Evolutionary conservation across 2,888 invertebrate species (phyloP).

Genomic region (Ctenicera cuprea): DNA sequence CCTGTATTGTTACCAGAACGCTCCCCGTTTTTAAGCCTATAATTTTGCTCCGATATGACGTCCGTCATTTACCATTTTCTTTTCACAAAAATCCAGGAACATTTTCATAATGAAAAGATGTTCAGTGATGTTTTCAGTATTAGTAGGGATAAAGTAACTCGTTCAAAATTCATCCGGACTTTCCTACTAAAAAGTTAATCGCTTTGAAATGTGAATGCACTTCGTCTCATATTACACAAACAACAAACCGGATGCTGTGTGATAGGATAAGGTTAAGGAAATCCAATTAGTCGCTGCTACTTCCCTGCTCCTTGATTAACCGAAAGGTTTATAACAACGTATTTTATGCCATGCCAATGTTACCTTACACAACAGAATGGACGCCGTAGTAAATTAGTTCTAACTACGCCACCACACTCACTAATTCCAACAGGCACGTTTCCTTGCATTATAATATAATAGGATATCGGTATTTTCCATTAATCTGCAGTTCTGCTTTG

Average conservation of each 20-base stretch:
- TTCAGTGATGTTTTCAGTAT: no score
- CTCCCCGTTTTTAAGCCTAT: no score
- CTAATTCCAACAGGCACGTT: neutral
- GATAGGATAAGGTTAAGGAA: constrained; percentile 30
- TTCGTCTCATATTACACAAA: constrained; percentile 14
- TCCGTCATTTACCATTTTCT: no score
- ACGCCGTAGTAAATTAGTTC: constrained; percentile 22
- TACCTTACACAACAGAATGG: constrained; percentile 20
- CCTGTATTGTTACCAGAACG: no score
- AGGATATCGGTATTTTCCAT: no score
- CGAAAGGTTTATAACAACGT: constrained; percentile 38
- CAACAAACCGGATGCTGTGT: neutral
- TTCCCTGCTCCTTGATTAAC: constrained; percentile 43
- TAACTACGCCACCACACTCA: constrained; percentile 3
- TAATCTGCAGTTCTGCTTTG: no score
- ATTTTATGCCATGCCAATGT: constrained; percentile 30
- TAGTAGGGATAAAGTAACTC: no score
- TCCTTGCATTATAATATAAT: neutral
- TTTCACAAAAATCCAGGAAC: no score
- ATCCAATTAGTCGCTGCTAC: constrained; percentile 40
- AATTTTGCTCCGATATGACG: no score
- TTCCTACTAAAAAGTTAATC: neutral
- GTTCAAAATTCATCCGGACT: no score
- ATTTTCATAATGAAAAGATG: no score
- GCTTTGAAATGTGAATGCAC: neutral